Conservation (phyloP, 2,888 invertebrate genomes). For the Oscheius sp. region DNA sequence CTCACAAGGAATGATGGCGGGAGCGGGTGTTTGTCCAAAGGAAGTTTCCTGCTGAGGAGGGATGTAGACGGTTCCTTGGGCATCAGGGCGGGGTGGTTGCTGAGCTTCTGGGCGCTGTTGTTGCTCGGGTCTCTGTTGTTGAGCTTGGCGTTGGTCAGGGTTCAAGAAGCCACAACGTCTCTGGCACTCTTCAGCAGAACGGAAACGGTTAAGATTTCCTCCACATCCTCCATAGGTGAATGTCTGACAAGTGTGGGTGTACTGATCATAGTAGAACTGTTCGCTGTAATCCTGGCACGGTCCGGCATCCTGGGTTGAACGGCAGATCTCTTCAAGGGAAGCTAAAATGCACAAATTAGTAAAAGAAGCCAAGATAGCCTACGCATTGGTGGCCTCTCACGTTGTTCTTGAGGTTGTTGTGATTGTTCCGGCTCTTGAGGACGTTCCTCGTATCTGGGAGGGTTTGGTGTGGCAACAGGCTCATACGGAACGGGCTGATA, state of each 20-base stretch:
- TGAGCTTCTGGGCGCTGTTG: constrained; percentile 23
- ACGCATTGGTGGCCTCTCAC: constrained; percentile 31
- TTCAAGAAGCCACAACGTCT: constrained; percentile 59
- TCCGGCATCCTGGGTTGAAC: constrained; percentile 77
- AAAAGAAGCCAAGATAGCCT: not conserved
- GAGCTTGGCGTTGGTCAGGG: constrained; percentile 5
- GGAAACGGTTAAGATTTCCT: constrained; percentile 69
- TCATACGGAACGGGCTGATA: constrained; percentile 32
- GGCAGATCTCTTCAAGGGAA: constrained; percentile 63
- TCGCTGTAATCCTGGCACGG: constrained; percentile 85
- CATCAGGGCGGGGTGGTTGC: constrained; percentile 14
- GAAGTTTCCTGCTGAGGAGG: not conserved
- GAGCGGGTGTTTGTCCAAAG: constrained; percentile 36
- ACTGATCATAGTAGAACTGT: constrained; percentile 57
- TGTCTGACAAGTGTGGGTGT: constrained; percentile 50
- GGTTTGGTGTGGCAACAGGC: constrained; percentile 36
- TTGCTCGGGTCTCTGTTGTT: constrained; percentile 14
- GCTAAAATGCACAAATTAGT: constrained; percentile 13
- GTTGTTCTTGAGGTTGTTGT: constrained; percentile 6
- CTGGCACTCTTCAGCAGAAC: constrained; percentile 62
- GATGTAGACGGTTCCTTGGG: not conserved
- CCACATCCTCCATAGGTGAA: constrained; percentile 72
- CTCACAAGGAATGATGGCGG: constrained; percentile 50
- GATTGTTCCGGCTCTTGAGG: not conserved
- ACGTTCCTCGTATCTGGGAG: constrained; percentile 21